Base-by-base conservation (phyloP, 1,140 invertebrate genomes). In the Diploscapter pachys region DNA sequence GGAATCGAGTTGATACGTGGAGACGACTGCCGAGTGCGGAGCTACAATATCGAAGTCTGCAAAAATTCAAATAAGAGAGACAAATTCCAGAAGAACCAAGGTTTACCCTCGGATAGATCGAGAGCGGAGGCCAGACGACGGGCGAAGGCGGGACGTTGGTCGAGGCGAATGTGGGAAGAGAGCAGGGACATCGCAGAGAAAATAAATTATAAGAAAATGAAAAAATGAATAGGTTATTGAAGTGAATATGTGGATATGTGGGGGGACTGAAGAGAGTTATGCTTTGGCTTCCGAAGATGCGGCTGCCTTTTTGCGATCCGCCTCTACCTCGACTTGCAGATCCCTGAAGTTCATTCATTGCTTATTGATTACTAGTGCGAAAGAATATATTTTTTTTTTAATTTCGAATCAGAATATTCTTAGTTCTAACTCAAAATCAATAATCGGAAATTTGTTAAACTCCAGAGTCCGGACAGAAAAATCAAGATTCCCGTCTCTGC, bases 1-100 rank as follows among this genome's bases (percentile, higher is more conserved):
- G 5, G 5, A 4, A n/a, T 76, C 75, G 6, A 76, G 61, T 65
- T 76, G 75, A 55, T 76, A 76, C 13, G 75, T 76, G 31, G 75
- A 76, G 5, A 63, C 73, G 57, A 76, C 31, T 6, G 74, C 31
- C 53, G 59, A 78, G 48, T 5, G 31, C 50, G 54, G 65, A 77
- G 11, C 64, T n/a, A 68, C 56, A 62, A 78, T 31, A 31, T 31
- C 31, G 31, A 31, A 31, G 31, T 31, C 31, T 31, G 31, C 31
- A 31, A 31, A 31, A 31, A 31, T 31, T 31, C 31, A 31, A 31
- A 31, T 31, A 31, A 31, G 31, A 31, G 31, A 31, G 31, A 31
- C 31, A 31, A 31, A 31, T 31, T 31, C 31, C 31, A 31, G 31
- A 31, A 31, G 31, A 31, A 31, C 31, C 31, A 31, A 31, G 31